phyloP scores from a whole-genome alignment of 2,113 vertebrate genomes.

The Rostratula benghalensis region DNA sequence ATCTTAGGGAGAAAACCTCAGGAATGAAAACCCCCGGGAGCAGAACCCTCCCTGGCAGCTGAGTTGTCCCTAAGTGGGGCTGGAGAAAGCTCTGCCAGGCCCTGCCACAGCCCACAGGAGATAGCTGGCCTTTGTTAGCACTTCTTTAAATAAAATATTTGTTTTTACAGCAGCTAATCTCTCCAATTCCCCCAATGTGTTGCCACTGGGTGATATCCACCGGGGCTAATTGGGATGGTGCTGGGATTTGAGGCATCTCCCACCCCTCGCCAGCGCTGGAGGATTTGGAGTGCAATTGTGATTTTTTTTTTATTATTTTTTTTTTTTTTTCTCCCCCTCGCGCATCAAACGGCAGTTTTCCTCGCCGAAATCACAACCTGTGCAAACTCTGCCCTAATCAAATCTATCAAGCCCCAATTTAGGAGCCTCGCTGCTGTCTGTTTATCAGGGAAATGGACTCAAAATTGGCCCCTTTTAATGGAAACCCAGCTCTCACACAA shows the following conservation, averaged over 20 bases:
- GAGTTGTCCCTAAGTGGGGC: background rate
- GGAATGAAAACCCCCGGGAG: background rate
- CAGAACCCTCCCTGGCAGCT: background rate
- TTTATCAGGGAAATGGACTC: conserved; percentile 78
- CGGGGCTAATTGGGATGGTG: background rate
- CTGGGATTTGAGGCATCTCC: background rate
- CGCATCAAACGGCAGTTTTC: conserved; percentile 53
- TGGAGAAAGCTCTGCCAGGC: background rate
- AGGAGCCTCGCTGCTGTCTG: conserved; percentile 61
- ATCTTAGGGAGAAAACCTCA: background rate
- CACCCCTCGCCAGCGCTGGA: background rate
- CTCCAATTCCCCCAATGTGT: background rate
- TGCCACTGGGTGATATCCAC: background rate
- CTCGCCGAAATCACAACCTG: conserved; percentile 74
- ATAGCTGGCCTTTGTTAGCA: background rate
- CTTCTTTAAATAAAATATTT: conserved; percentile 69
- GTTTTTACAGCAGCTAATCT: conserved; percentile 60
- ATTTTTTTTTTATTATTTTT: too few species aligned
- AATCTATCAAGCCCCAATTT: conserved; percentile 76
- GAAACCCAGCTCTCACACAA: conserved; percentile 62
- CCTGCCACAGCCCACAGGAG: background rate
- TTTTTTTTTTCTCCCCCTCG: too few species aligned
- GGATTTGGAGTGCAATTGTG: conserved; percentile 60
- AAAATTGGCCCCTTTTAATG: conserved; percentile 77
- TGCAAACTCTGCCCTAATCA: conserved; percentile 75